These are phyloP conservation scores for Arrhopalites spinosus DNA, from an alignment of 2,888 invertebrate genomes.

Conservation along the genomic window DNA sequence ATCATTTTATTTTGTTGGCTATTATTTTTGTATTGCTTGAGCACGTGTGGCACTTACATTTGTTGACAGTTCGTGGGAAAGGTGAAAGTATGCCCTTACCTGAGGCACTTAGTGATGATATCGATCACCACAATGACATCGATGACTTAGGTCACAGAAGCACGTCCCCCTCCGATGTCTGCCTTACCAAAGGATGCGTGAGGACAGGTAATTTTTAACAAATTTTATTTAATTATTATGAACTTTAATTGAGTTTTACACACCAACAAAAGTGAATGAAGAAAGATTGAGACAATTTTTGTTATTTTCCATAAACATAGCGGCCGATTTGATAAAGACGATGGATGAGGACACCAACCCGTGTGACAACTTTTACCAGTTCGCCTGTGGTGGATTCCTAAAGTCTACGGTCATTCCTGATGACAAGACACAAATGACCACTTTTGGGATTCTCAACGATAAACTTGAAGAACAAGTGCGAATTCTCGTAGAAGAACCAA, in stretches of 20 bases:
- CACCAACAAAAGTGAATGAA: not conserved
- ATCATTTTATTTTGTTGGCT: slow-evolving; percentile 4
- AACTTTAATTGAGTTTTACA: not conserved
- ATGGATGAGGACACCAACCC: slow-evolving; percentile 75
- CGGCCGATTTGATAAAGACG: slow-evolving; percentile 71
- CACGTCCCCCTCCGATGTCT: slow-evolving; percentile 61
- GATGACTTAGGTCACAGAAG: slow-evolving; percentile 37
- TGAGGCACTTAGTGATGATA: slow-evolving; percentile 51
- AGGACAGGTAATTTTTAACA: slow-evolving; percentile 67
- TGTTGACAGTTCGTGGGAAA: slow-evolving; percentile 52
- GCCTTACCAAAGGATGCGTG: slow-evolving; percentile 77
- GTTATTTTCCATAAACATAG: slow-evolving; percentile 58
- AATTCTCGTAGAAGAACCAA: slow-evolving; percentile 71
- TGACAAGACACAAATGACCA: slow-evolving; percentile 77
- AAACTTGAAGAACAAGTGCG: slow-evolving; percentile 75
- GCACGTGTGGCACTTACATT: slow-evolving; percentile 56
- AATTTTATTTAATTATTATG: not conserved
- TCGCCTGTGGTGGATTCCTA: slow-evolving; percentile 77
- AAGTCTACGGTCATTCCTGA: slow-evolving; percentile 76
- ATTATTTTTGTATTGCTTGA: slow-evolving; percentile 50
- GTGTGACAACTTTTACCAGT: slow-evolving; percentile 81
- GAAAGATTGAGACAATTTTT: too few relatives aligned
- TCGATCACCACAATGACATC: slow-evolving; percentile 43
- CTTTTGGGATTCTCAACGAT: slow-evolving; percentile 74
- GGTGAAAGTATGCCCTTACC: slow-evolving; percentile 56